Percentiles rank a stretch among this genome's conserved stretches.
Conservation (phyloP, 1,140 invertebrate genomes). For the Zophobas morio region DNA sequence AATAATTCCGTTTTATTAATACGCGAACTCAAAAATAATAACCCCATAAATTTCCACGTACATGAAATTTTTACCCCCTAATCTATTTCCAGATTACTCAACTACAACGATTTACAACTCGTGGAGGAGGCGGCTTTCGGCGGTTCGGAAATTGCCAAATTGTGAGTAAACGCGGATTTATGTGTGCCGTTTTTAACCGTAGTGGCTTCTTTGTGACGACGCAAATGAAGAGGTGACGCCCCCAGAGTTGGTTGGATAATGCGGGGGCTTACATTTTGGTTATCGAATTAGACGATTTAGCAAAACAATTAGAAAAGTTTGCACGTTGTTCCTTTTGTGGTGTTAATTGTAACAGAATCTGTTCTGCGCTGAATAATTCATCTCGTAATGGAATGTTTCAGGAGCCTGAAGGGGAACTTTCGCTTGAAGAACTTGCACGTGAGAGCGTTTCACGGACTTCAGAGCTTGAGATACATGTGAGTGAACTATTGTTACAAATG, state of each 20-base stretch:
- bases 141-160: conserved; percentile 75
- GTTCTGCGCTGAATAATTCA: not conserved
- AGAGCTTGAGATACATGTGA: conserved; percentile 76
- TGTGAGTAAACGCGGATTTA: conserved; percentile 71
- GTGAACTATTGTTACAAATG: conserved; percentile 61
- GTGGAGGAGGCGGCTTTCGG: conserved; percentile 77
- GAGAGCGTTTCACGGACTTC: conserved; percentile 78
- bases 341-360: not conserved
- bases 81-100: conserved; percentile 69
- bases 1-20: too few species aligned
- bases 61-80: too few species aligned
- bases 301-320: conserved; percentile 14
- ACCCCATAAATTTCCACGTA: too few species aligned
- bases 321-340: conserved; percentile 2
- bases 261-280: not conserved
- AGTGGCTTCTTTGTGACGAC: not conserved
- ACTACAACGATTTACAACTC: conserved; percentile 75
- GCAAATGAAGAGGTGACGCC: too few species aligned
- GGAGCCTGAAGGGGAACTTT: conserved; percentile 79
- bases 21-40: too few species aligned
- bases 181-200: not conserved
- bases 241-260: not conserved
- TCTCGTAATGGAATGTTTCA: conserved; percentile 66
- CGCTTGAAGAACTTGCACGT: conserved; percentile 74
- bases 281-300: not conserved